phyloP scores from a whole-genome alignment of 2,888 invertebrate species.

The Hecatera dysodea region DNA sequence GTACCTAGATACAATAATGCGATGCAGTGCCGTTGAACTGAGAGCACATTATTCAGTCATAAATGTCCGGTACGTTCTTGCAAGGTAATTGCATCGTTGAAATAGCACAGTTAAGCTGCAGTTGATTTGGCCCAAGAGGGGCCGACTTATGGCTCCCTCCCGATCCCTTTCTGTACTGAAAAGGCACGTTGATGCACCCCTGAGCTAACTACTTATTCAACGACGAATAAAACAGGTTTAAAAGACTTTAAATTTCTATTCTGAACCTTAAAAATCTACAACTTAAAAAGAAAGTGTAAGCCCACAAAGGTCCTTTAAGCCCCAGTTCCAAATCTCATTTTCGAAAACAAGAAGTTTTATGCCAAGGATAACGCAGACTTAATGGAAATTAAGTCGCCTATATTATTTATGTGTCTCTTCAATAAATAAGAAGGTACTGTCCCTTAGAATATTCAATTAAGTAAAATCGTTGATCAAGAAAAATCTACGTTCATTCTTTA shows the following conservation, averaged over 20 bases:
- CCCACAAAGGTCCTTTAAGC: slow-evolving; percentile 13
- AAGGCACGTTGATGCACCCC: slow-evolving; percentile 21
- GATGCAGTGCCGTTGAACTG: neutral
- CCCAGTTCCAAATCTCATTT: slow-evolving; percentile 20
- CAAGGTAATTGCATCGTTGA: slow-evolving; percentile 35
- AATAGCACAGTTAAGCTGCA: slow-evolving; percentile 23
- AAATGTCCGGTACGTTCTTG: slow-evolving; percentile 1
- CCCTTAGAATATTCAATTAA: neutral
- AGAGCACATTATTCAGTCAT: slow-evolving; percentile 31
- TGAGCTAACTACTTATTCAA: neutral
- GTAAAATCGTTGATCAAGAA: neutral
- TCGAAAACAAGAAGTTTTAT: slow-evolving; percentile 14
- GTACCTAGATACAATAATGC: slow-evolving; percentile 9
- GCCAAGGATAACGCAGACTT: neutral
- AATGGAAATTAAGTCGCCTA: slow-evolving; percentile 25
- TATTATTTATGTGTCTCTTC: slow-evolving; percentile 16
- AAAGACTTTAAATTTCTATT: neutral
- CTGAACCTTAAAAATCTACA: neutral
- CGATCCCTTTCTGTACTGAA: slow-evolving; percentile 31
- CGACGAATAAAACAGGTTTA: neutral
- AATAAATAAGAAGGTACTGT: slow-evolving; percentile 12
- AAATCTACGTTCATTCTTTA: neutral
- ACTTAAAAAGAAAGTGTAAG: slow-evolving; percentile 9
- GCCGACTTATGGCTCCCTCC: slow-evolving; percentile 33
- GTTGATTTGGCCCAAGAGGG: slow-evolving; percentile 6